These are phyloP conservation scores for Muricea muricata DNA, from an alignment of 92 coral and sea anemone species.

Conservation along the genomic window DNA sequence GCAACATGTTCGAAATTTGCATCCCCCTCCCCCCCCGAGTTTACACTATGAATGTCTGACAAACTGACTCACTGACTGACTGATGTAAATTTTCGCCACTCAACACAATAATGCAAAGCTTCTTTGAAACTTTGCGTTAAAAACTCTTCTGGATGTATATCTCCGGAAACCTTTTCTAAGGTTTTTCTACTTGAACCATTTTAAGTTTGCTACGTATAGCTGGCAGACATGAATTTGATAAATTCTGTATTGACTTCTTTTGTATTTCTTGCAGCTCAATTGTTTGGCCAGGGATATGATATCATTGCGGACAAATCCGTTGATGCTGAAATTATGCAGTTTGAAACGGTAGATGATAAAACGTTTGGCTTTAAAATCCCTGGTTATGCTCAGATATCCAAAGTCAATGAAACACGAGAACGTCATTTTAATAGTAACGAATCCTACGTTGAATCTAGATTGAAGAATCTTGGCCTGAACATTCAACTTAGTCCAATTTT, in stretches of 20 bases:
- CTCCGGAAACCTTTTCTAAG: too few species aligned
- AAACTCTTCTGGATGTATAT: too few species aligned
- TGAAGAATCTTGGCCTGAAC: neutral
- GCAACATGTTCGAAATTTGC: too few species aligned
- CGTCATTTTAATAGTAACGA: neutral
- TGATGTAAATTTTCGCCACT: too few species aligned
- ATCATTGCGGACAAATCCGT: constrained; percentile 10
- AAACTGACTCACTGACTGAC: too few species aligned
- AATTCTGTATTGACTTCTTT: neutral
- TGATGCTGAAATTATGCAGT: neutral
- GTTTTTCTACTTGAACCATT: too few species aligned
- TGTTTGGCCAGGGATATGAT: constrained; percentile 26
- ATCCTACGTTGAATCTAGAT: neutral
- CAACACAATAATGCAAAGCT: too few species aligned
- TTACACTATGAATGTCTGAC: too few species aligned
- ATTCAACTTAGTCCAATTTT: neutral
- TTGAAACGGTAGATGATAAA: neutral
- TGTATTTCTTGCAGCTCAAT: neutral
- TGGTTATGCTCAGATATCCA: constrained; percentile 10
- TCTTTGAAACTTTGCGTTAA: too few species aligned
- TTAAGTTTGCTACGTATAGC: too few species aligned
- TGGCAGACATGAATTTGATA: too few species aligned
- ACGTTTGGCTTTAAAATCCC: constrained; percentile 11
- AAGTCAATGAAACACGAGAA: neutral
- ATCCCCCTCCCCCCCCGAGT: too few species aligned